Evolutionary conservation across 1,140 invertebrate species (phyloP), one percentile per base, ranked within the genome.

Genomic region (Lucilia cuprina): DNA sequence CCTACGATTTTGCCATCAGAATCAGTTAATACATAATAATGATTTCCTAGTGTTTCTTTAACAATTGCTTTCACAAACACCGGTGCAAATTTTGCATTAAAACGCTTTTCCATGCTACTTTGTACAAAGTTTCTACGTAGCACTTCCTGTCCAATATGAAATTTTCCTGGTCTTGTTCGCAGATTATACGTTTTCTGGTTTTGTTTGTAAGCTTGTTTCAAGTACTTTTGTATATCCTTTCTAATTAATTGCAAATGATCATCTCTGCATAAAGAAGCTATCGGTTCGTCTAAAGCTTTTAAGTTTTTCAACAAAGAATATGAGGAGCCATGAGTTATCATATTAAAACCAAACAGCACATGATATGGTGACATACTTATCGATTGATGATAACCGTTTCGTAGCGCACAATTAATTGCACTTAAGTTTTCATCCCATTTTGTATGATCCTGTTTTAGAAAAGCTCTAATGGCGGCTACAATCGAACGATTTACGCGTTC

Each of bases 381-480:
- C 7, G 84, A n/a, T 13, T 41, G 65, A 82, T 87, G 35, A 25
- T 74, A n/a, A 7, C 80, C 30, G 25, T 78, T 82, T 49, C 85
- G 84, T 10, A 86, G 21, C 1, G 84, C 84, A 74, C 55, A 82
- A 13, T 25, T 50, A 60, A 87, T 86, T n/a, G 85, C 85, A 14
- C 50, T 8, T 3, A 87, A 12, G 47, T 87, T 78, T 12, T 78
- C 55, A 19, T 87, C 85, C 85, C 86, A 87, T 21, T 83, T 21
- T 10, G 80, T 74, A 10, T 87, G 87, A 34, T 86, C 82, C 25
- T 82, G n/a, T 35, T 83, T 78, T 10, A 85, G 47, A 49, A 84
- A 86, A 4, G 84, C 60, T 70, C 82, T 82, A 34, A 84, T 82
- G 2, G 47, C 80, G 0, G 78, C 41, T 9, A 84, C 75, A 0